Percentiles rank a stretch among this genome's conserved stretches.
phyloP scores from a whole-genome alignment of 37 sponge, comb jelly and placozoan species.

The Bolinopsis microptera region DNA sequence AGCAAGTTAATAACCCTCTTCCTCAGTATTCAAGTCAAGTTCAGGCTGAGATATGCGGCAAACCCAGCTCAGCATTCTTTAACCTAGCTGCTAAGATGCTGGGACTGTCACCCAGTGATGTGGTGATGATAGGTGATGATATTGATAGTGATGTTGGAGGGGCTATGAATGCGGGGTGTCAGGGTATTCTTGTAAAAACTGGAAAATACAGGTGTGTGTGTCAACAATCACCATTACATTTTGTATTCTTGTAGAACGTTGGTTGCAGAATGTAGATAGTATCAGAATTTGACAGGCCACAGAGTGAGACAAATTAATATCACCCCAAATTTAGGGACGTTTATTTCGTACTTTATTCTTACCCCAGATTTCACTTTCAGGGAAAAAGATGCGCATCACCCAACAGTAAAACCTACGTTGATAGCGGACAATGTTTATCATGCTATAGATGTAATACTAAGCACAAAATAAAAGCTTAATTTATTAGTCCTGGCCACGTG shows the following conservation, averaged over 20 bases:
- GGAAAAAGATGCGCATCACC: constrained; percentile 19
- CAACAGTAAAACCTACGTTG: constrained; percentile 41
- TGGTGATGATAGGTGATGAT: constrained; percentile 65
- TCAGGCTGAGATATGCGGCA: constrained; percentile 21
- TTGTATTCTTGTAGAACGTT: no score
- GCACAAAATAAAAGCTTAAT: neutral
- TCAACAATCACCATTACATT: no score
- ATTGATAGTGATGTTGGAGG: constrained; percentile 54
- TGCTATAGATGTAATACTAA: constrained; percentile 32
- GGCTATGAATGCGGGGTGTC: constrained; percentile 1
- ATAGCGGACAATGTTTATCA: constrained; percentile 14
- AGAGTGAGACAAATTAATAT: no score
- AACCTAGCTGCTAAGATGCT: neutral
- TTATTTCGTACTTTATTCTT: neutral
- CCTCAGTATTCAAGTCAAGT: constrained; percentile 16
- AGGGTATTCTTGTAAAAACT: constrained; percentile 50
- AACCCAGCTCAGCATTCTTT: constrained; percentile 26
- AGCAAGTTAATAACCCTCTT: no score
- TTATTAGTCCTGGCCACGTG: no score
- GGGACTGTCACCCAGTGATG: neutral
- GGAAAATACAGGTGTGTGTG: constrained; percentile 41
- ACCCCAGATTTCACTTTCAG: neutral
- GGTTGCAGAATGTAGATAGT: no score
- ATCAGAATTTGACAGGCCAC: no score
- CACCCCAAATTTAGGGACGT: no score